Evolutionary conservation across 2,888 invertebrate genomes (phyloP).

Genomic region (Limnephilus auricula): DNA sequence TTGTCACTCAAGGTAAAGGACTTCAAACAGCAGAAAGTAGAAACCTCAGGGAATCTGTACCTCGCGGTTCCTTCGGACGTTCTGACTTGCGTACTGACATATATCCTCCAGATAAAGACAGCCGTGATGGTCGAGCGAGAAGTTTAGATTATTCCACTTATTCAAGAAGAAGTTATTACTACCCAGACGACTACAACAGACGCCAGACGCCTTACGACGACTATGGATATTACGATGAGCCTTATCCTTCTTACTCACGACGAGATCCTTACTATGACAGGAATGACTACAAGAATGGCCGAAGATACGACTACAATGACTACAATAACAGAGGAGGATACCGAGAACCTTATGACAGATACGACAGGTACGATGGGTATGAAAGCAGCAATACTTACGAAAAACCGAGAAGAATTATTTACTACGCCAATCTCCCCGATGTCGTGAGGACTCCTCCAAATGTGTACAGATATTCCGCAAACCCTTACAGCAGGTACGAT

Average conservation of each 20-base stretch:
- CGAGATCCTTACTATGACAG: constrained; percentile 74
- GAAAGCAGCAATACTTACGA: constrained; percentile 72
- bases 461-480: constrained; percentile 76
- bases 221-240: constrained; percentile 72
- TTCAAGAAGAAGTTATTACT: constrained; percentile 75
- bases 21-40: constrained; percentile 76
- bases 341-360: constrained; percentile 72
- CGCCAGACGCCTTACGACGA: constrained; percentile 70
- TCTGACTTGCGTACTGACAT: constrained; percentile 75
- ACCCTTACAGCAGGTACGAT: constrained; percentile 74
- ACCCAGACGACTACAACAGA: constrained; percentile 74
- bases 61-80: constrained; percentile 71
- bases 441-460: constrained; percentile 80
- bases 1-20: constrained; percentile 81
- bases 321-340: constrained; percentile 67
- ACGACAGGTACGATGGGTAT: constrained; percentile 71
- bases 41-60: constrained; percentile 75
- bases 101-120: constrained; percentile 73
- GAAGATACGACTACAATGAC: constrained; percentile 61
- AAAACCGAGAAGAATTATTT: constrained; percentile 81
- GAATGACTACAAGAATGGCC: constrained; percentile 69
- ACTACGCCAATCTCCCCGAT: constrained; percentile 84
- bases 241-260: constrained; percentile 71
- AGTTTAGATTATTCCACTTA: constrained; percentile 75
- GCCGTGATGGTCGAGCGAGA: constrained; percentile 69